phyloP scores from a whole-genome alignment of 2,888 invertebrate species.

The Parthenolecanium corni region DNA sequence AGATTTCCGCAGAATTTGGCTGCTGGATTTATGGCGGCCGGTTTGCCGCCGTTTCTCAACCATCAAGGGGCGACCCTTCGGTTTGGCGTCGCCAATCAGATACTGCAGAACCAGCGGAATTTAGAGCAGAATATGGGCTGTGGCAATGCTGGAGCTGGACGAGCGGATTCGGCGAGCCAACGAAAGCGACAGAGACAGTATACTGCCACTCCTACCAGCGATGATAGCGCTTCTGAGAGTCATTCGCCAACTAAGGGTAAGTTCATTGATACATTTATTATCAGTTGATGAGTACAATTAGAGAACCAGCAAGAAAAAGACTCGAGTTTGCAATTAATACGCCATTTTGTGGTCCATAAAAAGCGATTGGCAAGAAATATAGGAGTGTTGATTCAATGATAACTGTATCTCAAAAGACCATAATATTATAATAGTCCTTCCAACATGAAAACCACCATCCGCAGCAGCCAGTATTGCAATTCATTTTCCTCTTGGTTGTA shows the following conservation, averaged over 20 bases:
- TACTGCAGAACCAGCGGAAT: constrained; percentile 3
- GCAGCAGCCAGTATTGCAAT: too few species aligned
- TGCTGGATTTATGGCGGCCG: constrained; percentile 32
- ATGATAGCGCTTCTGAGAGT: constrained; percentile 21
- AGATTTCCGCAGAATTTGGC: constrained; percentile 32
- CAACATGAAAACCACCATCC: too few species aligned
- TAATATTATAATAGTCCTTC: too few species aligned
- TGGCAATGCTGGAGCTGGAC: background rate
- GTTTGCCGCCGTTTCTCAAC: constrained; percentile 32
- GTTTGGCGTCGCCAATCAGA: constrained; percentile 38
- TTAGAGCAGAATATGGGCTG: constrained; percentile 16
- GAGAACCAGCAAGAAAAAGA: too few species aligned
- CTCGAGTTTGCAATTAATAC: too few species aligned
- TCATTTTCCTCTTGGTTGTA: too few species aligned
- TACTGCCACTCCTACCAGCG: constrained; percentile 17
- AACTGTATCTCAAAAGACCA: too few species aligned
- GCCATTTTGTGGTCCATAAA: too few species aligned
- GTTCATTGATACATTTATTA: background rate
- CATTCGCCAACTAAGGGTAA: constrained; percentile 21
- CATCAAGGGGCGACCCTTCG: constrained; percentile 36
- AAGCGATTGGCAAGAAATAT: too few species aligned
- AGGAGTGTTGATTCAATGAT: too few species aligned
- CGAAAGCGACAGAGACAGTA: constrained; percentile 10
- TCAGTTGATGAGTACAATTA: too few species aligned
- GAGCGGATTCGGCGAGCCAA: background rate